Base-by-base conservation (phyloP, 2,888 invertebrate genomes). In the Pandemis heparana region DNA sequence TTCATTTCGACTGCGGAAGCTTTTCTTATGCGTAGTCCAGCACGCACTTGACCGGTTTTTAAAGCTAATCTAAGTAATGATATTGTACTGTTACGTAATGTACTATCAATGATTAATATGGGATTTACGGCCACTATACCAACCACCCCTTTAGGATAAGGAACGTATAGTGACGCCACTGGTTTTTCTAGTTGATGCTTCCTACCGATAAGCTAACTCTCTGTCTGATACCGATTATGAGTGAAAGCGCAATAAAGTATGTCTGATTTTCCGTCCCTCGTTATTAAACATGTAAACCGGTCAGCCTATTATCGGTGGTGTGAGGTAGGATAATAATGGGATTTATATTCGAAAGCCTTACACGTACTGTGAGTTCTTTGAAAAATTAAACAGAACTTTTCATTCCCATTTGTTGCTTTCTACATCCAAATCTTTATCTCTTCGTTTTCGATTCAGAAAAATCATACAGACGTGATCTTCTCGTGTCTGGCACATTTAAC, bases 221-320 rank as follows among this genome's bases (percentile, higher is more conserved):
- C 41, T 48, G 69, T 74, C 51, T 60, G 64, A 74, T 65, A 48
- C 65, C 65, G 74, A 74, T 70, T 70, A 70, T 65, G 60, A 74
- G 69, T 61, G 74, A 74, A 74, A 74, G 74, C 74, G 70, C 60
- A 53, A 74, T 74, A 70, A 64, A 59, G 60, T 69, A 69, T 62
- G 67, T 64, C 73, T 32, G 48, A 38, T 64, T 73, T 62, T 59
- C 63, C 67, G 59, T 59, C 23, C 69, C 59, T 59, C 68, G 53
- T 43, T 16, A 56, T 23, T 59, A 41, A 43, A 39, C 23, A 62
- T 73, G 63, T 73, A 51, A 61, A 65, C 74, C 69, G 69, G 68
- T 60, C 59, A 39, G 38, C 23, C 63, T 73, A 43, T 69, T 71
- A 61, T 61, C n/a, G 38, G 32, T 23, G 39, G 18, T 8, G 9